phyloP scores from a whole-genome alignment of 1,140 invertebrate genomes.

The Caenorhabditis tropicalis region DNA sequence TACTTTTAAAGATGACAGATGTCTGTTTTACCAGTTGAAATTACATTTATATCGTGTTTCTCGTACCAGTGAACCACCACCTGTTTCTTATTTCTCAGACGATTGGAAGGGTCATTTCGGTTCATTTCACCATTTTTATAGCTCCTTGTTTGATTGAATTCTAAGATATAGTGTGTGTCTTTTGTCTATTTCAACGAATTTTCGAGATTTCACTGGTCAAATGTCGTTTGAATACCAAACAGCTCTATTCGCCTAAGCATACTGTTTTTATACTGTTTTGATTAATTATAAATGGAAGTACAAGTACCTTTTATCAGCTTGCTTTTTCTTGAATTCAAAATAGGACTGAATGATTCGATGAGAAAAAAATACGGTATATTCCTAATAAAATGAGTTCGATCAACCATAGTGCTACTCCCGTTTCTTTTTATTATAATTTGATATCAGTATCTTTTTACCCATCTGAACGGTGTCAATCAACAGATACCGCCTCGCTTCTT shows the following conservation, averaged over 20 bases:
- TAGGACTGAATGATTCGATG: too few species aligned
- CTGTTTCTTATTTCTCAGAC: background rate
- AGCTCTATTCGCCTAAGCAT: too few species aligned
- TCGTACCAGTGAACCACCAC: background rate
- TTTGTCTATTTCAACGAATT: background rate
- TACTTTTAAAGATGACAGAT: slow-evolving; percentile 2
- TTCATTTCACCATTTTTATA: slow-evolving; percentile 10
- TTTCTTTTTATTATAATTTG: background rate
- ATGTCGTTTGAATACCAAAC: too few species aligned
- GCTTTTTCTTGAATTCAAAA: too few species aligned
- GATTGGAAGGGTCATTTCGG: background rate
- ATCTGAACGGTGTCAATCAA: slow-evolving; percentile 13
- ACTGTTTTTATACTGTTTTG: too few species aligned
- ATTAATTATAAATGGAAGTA: too few species aligned
- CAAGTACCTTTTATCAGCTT: too few species aligned
- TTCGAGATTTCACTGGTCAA: background rate
- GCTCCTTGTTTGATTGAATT: slow-evolving; percentile 28
- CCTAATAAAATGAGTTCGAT: too few species aligned
- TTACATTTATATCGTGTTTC: background rate
- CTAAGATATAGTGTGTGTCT: background rate
- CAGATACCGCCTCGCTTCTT: background rate
- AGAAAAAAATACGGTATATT: too few species aligned
- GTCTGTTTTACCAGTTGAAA: background rate
- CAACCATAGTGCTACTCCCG: too few species aligned
- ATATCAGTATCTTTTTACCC: background rate